Conservation (phyloP, 2,113 vertebrate species). For the Gadus macrocephalus region DNA sequence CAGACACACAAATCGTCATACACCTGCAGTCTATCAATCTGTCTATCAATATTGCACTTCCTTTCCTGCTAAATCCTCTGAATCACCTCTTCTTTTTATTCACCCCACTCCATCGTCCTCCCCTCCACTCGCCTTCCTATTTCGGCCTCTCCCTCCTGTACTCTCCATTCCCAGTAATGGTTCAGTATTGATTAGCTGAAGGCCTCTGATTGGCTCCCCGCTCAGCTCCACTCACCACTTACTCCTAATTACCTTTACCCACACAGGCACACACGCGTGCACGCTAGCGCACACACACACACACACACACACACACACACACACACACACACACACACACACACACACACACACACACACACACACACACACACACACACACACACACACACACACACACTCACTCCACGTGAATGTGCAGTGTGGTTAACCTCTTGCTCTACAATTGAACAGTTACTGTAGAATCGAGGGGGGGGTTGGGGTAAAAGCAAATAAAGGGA, state of each 20-base stretch:
- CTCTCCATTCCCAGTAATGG: conserved; percentile 34
- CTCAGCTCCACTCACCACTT: conserved; percentile 47
- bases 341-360: too few species aligned
- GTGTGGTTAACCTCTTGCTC: not conserved
- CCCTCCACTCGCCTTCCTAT: too few species aligned
- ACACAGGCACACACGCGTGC: not conserved
- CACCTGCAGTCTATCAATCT: not conserved
- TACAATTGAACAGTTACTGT: not conserved
- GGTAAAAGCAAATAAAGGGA: not conserved
- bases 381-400: too few species aligned
- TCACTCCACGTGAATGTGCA: too few species aligned
- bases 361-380: too few species aligned
- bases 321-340: too few species aligned
- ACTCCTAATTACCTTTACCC: conserved; percentile 29
- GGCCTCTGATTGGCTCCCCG: conserved; percentile 43
- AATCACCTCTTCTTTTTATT: too few species aligned
- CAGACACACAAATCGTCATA: not conserved
- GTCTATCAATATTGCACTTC: not conserved
- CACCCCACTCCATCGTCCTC: too few species aligned
- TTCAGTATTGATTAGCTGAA: conserved; percentile 41
- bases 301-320: too few species aligned
- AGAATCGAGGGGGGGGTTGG: not conserved
- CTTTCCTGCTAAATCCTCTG: not conserved
- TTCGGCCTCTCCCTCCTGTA: not conserved
- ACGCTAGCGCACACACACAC: not conserved